These are phyloP conservation scores for Aspidiotus rigidus DNA, from an alignment of 2,888 invertebrate species.

Conservation along the genomic window DNA sequence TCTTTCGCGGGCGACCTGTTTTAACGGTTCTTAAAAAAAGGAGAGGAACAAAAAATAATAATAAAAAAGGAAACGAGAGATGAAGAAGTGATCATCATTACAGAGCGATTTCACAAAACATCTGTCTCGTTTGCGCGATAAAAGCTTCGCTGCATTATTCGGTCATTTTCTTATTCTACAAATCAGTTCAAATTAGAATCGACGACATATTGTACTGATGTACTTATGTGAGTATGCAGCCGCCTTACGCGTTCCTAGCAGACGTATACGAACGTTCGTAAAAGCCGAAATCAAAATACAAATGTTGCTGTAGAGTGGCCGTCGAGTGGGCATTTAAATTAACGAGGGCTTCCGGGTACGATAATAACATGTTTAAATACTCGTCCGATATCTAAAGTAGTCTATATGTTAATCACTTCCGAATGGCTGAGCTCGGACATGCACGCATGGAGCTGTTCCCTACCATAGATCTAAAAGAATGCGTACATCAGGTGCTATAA, in stretches of 20 bases:
- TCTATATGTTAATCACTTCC: too few relatives aligned
- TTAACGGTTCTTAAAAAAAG: background rate
- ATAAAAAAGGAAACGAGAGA: too few relatives aligned
- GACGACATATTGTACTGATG: background rate
- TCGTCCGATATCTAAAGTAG: too few relatives aligned
- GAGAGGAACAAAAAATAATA: too few relatives aligned
- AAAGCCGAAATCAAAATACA: background rate
- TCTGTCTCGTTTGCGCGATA: background rate
- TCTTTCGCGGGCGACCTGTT: slow-evolving; percentile 1
- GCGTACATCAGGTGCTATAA: too few relatives aligned
- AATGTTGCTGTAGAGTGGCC: background rate
- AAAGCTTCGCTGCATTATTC: slow-evolving; percentile 7
- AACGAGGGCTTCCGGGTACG: too few relatives aligned
- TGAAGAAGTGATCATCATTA: background rate
- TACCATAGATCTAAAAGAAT: too few relatives aligned
- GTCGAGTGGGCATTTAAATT: too few relatives aligned
- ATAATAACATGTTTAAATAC: too few relatives aligned
- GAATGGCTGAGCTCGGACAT: too few relatives aligned
- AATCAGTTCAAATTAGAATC: slow-evolving; percentile 13
- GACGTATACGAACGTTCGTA: background rate
- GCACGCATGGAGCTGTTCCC: too few relatives aligned
- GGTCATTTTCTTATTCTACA: slow-evolving; percentile 9
- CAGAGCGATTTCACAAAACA: background rate
- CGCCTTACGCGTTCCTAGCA: too few relatives aligned
- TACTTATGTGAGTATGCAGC: background rate